Percentiles rank a stretch among this genome's conserved stretches.
Conservation (phyloP, 1,140 invertebrate genomes). For the Pomacea maculata region DNA sequence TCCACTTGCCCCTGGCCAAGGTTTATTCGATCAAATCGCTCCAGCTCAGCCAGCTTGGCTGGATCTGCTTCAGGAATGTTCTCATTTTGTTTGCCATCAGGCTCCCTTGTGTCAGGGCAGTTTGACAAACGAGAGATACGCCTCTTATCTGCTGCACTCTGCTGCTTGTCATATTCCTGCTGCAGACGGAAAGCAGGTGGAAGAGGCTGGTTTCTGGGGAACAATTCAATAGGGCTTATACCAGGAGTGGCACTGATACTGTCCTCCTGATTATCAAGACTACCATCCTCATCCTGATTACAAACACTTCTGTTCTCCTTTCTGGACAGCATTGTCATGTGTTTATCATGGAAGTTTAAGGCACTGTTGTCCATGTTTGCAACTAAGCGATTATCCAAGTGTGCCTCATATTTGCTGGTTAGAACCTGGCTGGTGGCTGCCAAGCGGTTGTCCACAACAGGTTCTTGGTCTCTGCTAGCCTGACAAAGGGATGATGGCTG, state of each 20-base stretch:
- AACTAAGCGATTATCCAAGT: slow-evolving; percentile 1
- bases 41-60: slow-evolving; percentile 27
- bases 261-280: too few species aligned
- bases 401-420: too few species aligned
- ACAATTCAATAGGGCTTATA: slow-evolving; percentile 13
- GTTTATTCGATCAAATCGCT: slow-evolving; percentile 26
- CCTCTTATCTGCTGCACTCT: background rate
- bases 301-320: too few species aligned
- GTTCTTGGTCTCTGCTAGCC: too few species aligned
- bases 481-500: too few species aligned
- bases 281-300: too few species aligned
- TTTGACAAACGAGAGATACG: slow-evolving; percentile 12
- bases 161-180: slow-evolving; percentile 27
- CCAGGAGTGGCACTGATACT: background rate
- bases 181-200: slow-evolving; percentile 30
- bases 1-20: background rate
- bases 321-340: too few species aligned
- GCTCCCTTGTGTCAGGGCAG: background rate
- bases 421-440: too few species aligned
- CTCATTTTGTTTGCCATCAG: background rate
- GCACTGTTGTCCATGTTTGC: background rate
- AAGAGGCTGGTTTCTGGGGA: slow-evolving; percentile 22
- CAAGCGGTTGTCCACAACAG: too few species aligned
- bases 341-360: too few species aligned
- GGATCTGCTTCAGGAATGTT: slow-evolving; percentile 21